Evolutionary conservation across 2,888 invertebrate species (phyloP).

Genomic region (Piscicola geometra): DNA sequence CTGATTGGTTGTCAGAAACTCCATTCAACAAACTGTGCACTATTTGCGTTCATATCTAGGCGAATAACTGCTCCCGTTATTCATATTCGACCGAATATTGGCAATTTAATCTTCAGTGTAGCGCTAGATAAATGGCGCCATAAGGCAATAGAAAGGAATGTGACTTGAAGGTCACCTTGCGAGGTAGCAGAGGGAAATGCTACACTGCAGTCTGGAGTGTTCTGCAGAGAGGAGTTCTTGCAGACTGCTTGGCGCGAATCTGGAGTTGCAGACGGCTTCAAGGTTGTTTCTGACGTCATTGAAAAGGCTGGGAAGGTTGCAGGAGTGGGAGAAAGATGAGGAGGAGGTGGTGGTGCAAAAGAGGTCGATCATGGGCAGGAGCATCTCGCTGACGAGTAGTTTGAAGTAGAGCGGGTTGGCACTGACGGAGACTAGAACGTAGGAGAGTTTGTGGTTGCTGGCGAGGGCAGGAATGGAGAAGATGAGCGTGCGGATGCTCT

Average conservation of each 20-base stretch:
- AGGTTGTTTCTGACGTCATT: background rate
- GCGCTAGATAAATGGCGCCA: too few species aligned
- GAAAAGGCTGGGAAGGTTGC: background rate
- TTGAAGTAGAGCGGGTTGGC: background rate
- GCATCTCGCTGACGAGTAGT: background rate
- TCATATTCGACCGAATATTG: too few species aligned
- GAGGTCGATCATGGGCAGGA: background rate
- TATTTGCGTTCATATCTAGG: too few species aligned
- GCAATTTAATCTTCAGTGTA: too few species aligned
- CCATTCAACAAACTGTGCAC: too few species aligned
- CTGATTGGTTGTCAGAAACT: too few species aligned
- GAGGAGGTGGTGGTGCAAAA: background rate
- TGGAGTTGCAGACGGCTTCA: background rate
- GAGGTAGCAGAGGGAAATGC: slow-evolving; percentile 10
- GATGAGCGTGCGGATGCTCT: slow-evolving; percentile 11
- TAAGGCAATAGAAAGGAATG: too few species aligned
- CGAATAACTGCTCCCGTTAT: too few species aligned
- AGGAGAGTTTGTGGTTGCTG: background rate
- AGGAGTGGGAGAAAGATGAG: too few species aligned
- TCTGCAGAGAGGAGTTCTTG: background rate
- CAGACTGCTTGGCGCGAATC: background rate
- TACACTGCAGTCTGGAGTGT: background rate
- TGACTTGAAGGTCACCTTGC: background rate
- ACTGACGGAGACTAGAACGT: background rate
- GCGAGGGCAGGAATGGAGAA: background rate